phyloP scores from a whole-genome alignment of 1,140 invertebrate genomes.

The Solenopsis fugax region DNA sequence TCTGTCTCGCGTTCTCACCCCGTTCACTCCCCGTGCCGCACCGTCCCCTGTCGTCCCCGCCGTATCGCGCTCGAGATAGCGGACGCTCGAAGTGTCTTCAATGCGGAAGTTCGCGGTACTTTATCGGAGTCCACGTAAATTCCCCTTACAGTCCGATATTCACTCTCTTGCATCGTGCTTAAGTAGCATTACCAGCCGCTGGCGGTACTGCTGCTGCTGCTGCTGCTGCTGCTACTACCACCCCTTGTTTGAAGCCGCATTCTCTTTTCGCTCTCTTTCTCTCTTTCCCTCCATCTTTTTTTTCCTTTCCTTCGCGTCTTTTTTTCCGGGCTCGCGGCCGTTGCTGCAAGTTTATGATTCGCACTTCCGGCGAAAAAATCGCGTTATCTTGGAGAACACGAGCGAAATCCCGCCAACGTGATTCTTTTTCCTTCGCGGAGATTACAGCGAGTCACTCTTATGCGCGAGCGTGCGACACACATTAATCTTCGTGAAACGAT shows the following conservation, averaged over 20 bases:
- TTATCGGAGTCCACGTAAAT: conserved; percentile 50
- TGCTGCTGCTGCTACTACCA: neutral
- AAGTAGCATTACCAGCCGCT: conserved; percentile 48
- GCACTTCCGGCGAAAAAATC: conserved; percentile 57
- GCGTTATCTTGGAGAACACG: conserved; percentile 58
- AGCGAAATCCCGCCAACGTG: conserved; percentile 28
- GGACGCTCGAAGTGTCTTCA: conserved; percentile 44
- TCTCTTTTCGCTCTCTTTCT: neutral
- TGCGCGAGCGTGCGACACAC: conserved; percentile 43
- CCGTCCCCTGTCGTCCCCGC: neutral
- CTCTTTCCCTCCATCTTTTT: neutral
- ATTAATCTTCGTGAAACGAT: conserved; percentile 58
- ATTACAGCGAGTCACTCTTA: conserved; percentile 58
- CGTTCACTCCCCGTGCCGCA: too few relatives aligned
- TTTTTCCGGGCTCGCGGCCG: conserved; percentile 7
- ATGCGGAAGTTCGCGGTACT: conserved; percentile 52
- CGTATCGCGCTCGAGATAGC: conserved; percentile 40
- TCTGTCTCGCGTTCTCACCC: too few relatives aligned
- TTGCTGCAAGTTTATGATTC: conserved; percentile 67
- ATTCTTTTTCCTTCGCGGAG: conserved; percentile 50
- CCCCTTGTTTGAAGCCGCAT: neutral
- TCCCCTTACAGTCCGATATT: conserved; percentile 46
- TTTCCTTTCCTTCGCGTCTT: neutral
- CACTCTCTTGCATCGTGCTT: conserved; percentile 53
- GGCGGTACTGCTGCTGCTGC: neutral